Percentiles rank a stretch among this genome's conserved stretches.
phyloP scores from a whole-genome alignment of 1,140 invertebrate genomes.

The Philaenus spumarius region DNA sequence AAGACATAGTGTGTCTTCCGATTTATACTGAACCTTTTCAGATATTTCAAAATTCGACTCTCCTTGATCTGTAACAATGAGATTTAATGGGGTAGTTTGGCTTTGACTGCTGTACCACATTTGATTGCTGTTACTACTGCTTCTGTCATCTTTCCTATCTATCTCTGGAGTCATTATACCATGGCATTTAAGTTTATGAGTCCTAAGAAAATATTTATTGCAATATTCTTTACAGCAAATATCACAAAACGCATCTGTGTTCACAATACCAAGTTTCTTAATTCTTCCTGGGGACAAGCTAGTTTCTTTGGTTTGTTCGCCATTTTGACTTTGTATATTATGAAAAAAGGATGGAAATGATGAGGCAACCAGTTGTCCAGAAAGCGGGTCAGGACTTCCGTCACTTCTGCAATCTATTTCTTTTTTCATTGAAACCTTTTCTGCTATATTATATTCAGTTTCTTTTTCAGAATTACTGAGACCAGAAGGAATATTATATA shows the following conservation, averaged over 20 bases:
- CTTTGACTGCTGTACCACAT: slow-evolving; percentile 10
- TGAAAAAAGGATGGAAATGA: not conserved
- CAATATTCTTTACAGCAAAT: slow-evolving; percentile 93
- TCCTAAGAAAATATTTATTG: slow-evolving; percentile 90
- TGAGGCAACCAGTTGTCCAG: not conserved
- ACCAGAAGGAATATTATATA: not conserved
- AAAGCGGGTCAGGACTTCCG: slow-evolving; percentile 16
- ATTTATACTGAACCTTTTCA: slow-evolving; percentile 12
- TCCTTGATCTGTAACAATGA: slow-evolving; percentile 18
- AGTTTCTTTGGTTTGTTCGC: slow-evolving; percentile 14
- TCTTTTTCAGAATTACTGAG: slow-evolving; percentile 5
- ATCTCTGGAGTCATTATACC: slow-evolving; percentile 56
- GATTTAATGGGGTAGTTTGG: slow-evolving; percentile 23
- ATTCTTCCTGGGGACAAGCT: not conserved
- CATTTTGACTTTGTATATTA: slow-evolving; percentile 19
- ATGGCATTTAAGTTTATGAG: slow-evolving; percentile 83
- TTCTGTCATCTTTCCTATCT: slow-evolving; percentile 41
- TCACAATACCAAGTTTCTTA: slow-evolving; percentile 17
- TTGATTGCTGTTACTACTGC: slow-evolving; percentile 27
- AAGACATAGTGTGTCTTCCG: slow-evolving; percentile 8
- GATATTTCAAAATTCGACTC: slow-evolving; percentile 11
- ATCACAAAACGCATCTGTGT: slow-evolving; percentile 67
- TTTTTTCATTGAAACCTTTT: slow-evolving; percentile 16
- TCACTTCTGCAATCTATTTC: slow-evolving; percentile 18
- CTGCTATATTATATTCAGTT: not conserved